These are phyloP conservation scores for Calidris pygmaea DNA, from an alignment of 2,113 vertebrate species.

Conservation along the genomic window DNA sequence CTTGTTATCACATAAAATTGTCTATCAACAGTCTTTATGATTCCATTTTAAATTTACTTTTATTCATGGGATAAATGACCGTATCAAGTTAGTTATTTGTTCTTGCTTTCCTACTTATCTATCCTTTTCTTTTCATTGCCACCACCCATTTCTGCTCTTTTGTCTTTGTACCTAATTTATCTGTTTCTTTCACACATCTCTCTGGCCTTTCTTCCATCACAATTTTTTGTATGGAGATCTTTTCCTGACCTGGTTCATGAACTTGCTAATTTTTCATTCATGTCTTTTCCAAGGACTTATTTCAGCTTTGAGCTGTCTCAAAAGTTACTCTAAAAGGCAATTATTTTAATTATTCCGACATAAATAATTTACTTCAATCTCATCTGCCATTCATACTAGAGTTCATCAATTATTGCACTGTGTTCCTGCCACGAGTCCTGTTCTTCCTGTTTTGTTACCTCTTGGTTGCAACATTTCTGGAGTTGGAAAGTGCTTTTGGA, in stretches of 20 bases:
- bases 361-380: background rate
- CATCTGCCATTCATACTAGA: background rate
- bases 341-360: background rate
- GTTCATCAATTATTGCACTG: background rate
- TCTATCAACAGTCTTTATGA: background rate
- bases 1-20: background rate
- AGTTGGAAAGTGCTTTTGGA: background rate
- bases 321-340: background rate
- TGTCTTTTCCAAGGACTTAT: background rate
- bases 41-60: constrained; percentile 3
- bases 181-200: background rate
- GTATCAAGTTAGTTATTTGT: background rate
- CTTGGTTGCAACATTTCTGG: background rate
- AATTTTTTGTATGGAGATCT: background rate
- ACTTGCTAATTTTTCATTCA: background rate
- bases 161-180: background rate
- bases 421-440: background rate
- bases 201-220: background rate
- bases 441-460: background rate
- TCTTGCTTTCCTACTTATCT: background rate
- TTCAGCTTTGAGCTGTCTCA: background rate
- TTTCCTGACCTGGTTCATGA: background rate
- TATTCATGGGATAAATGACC: background rate
- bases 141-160: background rate
- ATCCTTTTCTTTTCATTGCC: background rate